Evolutionary conservation across 2,888 invertebrate species (phyloP).

Genomic region (Onchidella celtica): DNA sequence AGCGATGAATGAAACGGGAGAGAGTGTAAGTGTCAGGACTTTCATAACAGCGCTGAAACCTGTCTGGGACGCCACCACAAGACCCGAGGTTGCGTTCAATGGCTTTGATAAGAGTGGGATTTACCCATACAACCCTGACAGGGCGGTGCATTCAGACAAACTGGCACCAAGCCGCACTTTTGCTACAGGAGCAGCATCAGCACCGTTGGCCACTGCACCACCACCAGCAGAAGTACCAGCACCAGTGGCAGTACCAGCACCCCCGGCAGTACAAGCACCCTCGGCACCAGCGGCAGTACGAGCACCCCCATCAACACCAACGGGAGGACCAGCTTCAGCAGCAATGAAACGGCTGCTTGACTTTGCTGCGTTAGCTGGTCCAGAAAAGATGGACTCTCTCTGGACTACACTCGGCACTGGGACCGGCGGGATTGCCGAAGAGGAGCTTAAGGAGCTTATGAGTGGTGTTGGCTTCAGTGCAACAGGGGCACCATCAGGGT

Average conservation of each 20-base stretch:
- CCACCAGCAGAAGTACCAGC: background rate
- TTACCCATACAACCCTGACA: background rate
- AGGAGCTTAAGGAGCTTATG: background rate
- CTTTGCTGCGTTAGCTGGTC: background rate
- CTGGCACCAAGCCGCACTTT: conserved; percentile 27
- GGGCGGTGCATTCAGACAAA: conserved; percentile 12
- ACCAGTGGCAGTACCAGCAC: background rate
- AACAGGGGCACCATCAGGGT: background rate
- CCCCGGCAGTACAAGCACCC: background rate
- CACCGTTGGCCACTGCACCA: background rate
- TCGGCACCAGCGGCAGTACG: background rate
- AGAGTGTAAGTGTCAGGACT: too few species aligned
- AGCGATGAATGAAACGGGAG: too few species aligned
- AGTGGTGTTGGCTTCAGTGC: background rate
- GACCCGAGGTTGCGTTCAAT: conserved; percentile 8
- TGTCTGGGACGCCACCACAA: background rate
- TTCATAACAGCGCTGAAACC: background rate
- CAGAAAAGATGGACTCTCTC: background rate
- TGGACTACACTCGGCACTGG: background rate
- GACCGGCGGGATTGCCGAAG: background rate
- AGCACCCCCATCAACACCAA: background rate
- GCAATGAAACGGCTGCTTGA: background rate
- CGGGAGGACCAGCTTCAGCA: background rate
- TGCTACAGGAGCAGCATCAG: background rate
- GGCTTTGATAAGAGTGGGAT: conserved; percentile 16